Percentiles rank a stretch among this genome's conserved stretches.
Conservation (phyloP, 1,140 invertebrate species). For the Aphelenchoides avenae region DNA sequence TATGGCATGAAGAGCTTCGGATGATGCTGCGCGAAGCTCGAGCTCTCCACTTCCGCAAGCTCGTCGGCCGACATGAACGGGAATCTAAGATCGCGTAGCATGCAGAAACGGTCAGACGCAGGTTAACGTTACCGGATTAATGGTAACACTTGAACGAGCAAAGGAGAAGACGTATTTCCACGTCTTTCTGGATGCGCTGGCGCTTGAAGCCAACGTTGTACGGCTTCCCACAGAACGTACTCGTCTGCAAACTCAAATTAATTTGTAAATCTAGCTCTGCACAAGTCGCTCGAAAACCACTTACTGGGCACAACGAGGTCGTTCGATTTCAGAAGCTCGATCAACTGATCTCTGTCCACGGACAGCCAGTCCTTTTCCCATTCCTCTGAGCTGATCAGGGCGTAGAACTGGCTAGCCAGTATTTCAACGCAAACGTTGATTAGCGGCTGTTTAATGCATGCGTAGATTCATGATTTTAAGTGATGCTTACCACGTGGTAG, state of each 20-base stretch:
- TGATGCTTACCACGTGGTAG: constrained; percentile 38
- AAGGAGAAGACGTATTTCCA: constrained; percentile 49
- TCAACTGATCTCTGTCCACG: constrained; percentile 61
- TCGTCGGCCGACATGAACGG: constrained; percentile 63
- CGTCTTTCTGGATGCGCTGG: constrained; percentile 52
- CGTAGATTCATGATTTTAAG: constrained; percentile 10
- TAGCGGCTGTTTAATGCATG: constrained; percentile 19
- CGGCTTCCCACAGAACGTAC: constrained; percentile 47
- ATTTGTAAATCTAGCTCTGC: constrained; percentile 45
- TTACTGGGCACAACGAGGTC: constrained; percentile 56
- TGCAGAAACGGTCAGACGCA: constrained; percentile 1
- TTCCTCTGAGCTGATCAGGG: constrained; percentile 60
- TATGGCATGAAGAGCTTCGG: constrained; percentile 59
- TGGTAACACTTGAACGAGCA: constrained; percentile 50
- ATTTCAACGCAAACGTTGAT: constrained; percentile 58
- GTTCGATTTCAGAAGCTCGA: constrained; percentile 61
- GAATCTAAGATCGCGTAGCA: constrained; percentile 50
- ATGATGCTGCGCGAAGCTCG: constrained; percentile 52
- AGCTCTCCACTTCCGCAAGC: constrained; percentile 59
- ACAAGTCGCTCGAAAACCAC: constrained; percentile 26
- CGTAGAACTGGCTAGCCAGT: constrained; percentile 60
- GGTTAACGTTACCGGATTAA: constrained; percentile 34
- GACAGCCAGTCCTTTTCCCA: constrained; percentile 62
- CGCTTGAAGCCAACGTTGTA: constrained; percentile 38
- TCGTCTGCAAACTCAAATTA: constrained; percentile 56